Conservation (phyloP, 2,888 invertebrate genomes). For the Frankliniella fusca region DNA sequence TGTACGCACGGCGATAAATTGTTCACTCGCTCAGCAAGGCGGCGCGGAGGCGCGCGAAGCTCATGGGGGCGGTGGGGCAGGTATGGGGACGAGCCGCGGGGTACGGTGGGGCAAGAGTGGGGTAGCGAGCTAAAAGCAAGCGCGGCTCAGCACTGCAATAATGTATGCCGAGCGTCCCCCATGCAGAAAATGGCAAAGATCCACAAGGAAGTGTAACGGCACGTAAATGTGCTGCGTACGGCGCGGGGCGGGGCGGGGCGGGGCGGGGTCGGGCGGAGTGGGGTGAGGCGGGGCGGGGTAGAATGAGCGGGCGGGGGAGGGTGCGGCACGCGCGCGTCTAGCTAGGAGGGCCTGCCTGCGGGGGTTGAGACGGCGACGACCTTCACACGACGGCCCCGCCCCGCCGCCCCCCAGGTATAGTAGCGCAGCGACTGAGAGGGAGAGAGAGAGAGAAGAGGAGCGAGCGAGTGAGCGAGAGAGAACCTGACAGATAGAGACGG, state of each 20-base stretch:
- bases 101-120: not conserved
- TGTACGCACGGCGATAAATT: not conserved
- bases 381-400: too few species aligned
- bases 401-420: too few species aligned
- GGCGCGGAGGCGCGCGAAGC: not conserved
- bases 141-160: not conserved
- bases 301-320: too few species aligned
- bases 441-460: too few species aligned
- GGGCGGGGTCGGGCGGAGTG: too few species aligned
- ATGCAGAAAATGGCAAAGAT: slow-evolving; percentile 13
- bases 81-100: not conserved
- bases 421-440: too few species aligned
- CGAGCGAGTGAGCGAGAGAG: too few species aligned
- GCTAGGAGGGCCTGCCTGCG: not conserved
- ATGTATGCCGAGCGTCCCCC: not conserved
- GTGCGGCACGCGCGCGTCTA: not conserved
- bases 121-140: not conserved
- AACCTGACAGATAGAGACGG: too few species aligned
- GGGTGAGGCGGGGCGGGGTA: too few species aligned
- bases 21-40: not conserved
- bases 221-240: not conserved
- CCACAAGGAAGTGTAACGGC: slow-evolving; percentile 21
- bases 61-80: not conserved
- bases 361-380: not conserved
- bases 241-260: too few species aligned